Evolutionary conservation across 2,888 invertebrate species (phyloP), one percentile per base, ranked within the genome.

Genomic region (Tipula vernalis): DNA sequence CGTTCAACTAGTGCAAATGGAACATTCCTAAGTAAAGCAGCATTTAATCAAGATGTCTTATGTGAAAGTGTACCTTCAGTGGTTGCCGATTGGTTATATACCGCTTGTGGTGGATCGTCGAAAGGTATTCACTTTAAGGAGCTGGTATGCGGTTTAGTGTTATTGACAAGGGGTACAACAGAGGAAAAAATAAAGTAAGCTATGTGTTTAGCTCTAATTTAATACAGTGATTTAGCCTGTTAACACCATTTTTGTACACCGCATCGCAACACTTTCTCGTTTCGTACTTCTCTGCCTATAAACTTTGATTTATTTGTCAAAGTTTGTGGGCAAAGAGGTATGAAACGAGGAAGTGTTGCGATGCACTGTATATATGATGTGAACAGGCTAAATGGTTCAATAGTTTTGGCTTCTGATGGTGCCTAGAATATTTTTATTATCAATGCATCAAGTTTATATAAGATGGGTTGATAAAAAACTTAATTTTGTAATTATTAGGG

Each of bases 41-140:
- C 95, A 83, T 98, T 98, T 91, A 94, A 95, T 87, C 95, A 95
- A 90, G 96, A 97, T 92, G 97, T 98, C 86, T 92, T 98, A 87
- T 96, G 97, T 89, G 97, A 97, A 91, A 95, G 96, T 86, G 96
- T 98, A 36, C 98, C 98, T 3, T 91, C 92, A 86, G 94, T 95
- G 88, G 94, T 98, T 85, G 96, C 96, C 0, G 97, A 97, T 92
- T 94, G 95, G 92, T 92, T 98, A 86, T 98, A 95, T 91, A 93
- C 93, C 88, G 96, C 97, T 71, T 97, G 97, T 91, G 97, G 98
- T 36, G 97, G 97, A 84, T 95, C 95, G 87, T 92, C 94, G 87
- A 94, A 96, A 89, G 98, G 98, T 47, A 95, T 98, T 88, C 93
- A 94, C 85, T 95, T 97, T 89, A 95, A 95, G 90, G 97, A 98